Base-by-base conservation (phyloP, 2,888 invertebrate species). In the Coremacera marginata region DNA sequence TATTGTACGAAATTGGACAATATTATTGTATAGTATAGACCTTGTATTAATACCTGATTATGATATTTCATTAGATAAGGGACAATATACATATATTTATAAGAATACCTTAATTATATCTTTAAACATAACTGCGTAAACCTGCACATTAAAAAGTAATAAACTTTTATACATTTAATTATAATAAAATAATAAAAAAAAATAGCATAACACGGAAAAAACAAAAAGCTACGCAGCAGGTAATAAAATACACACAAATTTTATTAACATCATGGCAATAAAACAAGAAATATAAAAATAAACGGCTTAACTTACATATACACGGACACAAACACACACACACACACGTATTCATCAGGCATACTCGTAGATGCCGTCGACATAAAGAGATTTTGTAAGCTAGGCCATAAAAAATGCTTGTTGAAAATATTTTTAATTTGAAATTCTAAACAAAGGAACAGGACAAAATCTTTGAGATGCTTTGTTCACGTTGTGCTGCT, bases 361-460 rank as follows among this genome's bases (percentile, higher is more conserved):
- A 44, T 11, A 44, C 44, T 44, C 44, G 11, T 2, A 11, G 44
- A 44, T 44, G 11, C 44, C 44, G 44, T 44, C 44, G 44, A 44
- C 44, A 44, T 44, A 44, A 44, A 44, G 44, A 11, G 14, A 44
- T 44, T 44, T 44, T 44, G 44, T 44, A 44, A 44, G 44, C 44
- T 44, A 14, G 44, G 14, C 44, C 44, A 44, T 44, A 44, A 44
- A 44, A 44, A 44, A 44, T 44, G 44, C 44, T 51, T 51, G 68
- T 60, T 55, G 37, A 44, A 60, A 57, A 44, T 44, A 44, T 60
- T 55, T 44, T 60, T 71, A 57, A 71, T 71, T 71, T 71, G 44
- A 71, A 71, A 71, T 71, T 71, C 71, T 44, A 57, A 71, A 71
- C 57, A 71, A 71, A 60, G 60, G 37, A 60, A 44, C 71, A 60